phyloP scores from a whole-genome alignment of 2,888 invertebrate genomes.

The Saturnia pavonia region DNA sequence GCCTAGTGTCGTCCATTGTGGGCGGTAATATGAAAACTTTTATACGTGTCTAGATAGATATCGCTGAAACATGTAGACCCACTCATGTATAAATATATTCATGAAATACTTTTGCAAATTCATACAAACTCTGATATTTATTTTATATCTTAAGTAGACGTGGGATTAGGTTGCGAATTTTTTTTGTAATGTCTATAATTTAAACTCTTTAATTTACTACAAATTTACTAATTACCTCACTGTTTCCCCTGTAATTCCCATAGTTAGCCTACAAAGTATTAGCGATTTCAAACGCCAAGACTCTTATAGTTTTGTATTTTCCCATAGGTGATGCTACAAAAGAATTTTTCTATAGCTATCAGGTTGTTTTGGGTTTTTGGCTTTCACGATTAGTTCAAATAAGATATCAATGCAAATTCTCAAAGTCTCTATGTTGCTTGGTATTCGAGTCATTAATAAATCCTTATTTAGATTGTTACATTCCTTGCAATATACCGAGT shows the following conservation, averaged over 20 bases:
- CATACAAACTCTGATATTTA: not conserved
- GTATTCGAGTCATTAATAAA: no score
- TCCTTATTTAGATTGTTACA: not conserved
- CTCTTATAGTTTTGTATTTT: no score
- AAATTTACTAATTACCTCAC: no score
- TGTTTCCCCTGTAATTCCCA: no score
- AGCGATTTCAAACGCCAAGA: no score
- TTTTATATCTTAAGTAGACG: not conserved
- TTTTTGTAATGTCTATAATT: not conserved
- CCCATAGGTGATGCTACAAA: no score
- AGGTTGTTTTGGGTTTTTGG: no score
- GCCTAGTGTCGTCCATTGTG: not conserved
- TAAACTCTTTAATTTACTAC: not conserved
- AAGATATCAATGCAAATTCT: no score
- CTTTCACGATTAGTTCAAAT: no score
- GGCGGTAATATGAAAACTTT: not conserved
- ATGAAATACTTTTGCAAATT: constrained; percentile 6
- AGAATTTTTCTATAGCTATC: no score
- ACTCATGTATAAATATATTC: constrained; percentile 9
- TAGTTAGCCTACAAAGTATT: no score
- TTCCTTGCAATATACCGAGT: not conserved
- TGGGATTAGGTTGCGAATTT: not conserved
- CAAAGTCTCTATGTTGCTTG: no score
- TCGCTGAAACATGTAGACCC: not conserved
- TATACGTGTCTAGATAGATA: not conserved